Base-by-base conservation (phyloP, 2,888 invertebrate genomes). In the Zygaena filipendulae region DNA sequence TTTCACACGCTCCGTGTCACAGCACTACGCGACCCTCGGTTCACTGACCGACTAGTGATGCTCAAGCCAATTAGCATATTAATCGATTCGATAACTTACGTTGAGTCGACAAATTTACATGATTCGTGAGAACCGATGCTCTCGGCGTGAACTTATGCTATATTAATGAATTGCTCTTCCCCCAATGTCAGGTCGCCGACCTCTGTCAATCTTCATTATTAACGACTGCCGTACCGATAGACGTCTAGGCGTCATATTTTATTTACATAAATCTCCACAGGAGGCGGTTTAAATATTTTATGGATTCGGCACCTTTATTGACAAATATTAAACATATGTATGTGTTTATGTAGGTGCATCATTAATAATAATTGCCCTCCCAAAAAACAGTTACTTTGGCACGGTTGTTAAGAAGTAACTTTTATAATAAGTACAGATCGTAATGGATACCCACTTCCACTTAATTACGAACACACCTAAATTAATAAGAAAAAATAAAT, bases 1-100 rank as follows among this genome's bases (percentile, higher is more conserved):
- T 52, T 93, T 94, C 52, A 94, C 95, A 63, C 93, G 93, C 75
- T 91, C 90, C 75, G 89, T 94, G 81, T 90, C 44, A 42, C 32
- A 35, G 38, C 40, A 60, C 52, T 56, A 60, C 49, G 59, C 64
- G 63, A 69, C 57, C 60, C 51, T 49, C 52, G 52, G 75, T 68
- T 75, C 75, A 68, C 45, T 72, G 75, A 72, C 75, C 77, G 66
- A 38, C 67, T 70, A 71, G 75, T 69, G 79, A 72, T 75, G 75
- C 58, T 62, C 64, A 59, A 57, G 57, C 50, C 60, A 54, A 79
- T 79, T 75, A 66, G 66, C 79, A 79, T 79, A 77, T 74, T 79
- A 79, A 79, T 77, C 72, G 74, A 77, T 72, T 69, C 69, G 70
- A 75, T 75, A 79, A 75, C 64, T 75, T 72, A 69, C 70, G 71